Conservation (phyloP, 2,888 invertebrate genomes). For the Melieria omissa region DNA sequence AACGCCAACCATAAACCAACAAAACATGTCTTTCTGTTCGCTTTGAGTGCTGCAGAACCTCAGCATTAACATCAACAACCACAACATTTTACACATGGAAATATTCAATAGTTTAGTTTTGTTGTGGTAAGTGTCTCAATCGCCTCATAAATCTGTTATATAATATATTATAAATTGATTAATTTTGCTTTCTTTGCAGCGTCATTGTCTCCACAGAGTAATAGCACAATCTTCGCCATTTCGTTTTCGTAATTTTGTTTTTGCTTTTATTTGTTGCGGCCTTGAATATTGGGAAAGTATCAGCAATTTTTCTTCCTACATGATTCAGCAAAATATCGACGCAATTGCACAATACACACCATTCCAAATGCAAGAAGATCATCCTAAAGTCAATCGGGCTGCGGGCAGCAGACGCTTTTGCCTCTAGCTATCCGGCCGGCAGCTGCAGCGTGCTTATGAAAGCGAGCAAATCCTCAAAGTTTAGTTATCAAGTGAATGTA, state of each 20-base stretch:
- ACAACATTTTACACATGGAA: conserved; percentile 44
- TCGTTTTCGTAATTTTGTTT: no score
- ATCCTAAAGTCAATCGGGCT: neutral
- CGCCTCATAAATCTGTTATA: no score
- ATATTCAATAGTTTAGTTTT: conserved; percentile 36
- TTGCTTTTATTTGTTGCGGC: no score
- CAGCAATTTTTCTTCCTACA: neutral
- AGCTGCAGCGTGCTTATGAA: neutral
- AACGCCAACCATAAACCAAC: conserved; percentile 41
- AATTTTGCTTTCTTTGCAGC: no score
- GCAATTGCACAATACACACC: neutral
- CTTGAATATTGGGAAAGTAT: no score
- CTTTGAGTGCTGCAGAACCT: conserved; percentile 28
- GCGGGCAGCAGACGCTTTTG: no score
- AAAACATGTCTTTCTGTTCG: conserved; percentile 34
- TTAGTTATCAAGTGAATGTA: no score
- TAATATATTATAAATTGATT: no score
- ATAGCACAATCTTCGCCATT: no score
- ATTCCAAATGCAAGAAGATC: neutral
- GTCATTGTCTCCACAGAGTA: no score
- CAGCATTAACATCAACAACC: conserved; percentile 46
- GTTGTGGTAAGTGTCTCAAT: conserved; percentile 45
- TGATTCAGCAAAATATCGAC: conserved; percentile 15
- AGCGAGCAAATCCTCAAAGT: neutral
- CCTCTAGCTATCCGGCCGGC: neutral